Percentiles rank a stretch among this genome's conserved stretches.
phyloP scores from a whole-genome alignment of 2,888 invertebrate species.

The Ophonus ardosiacus region DNA sequence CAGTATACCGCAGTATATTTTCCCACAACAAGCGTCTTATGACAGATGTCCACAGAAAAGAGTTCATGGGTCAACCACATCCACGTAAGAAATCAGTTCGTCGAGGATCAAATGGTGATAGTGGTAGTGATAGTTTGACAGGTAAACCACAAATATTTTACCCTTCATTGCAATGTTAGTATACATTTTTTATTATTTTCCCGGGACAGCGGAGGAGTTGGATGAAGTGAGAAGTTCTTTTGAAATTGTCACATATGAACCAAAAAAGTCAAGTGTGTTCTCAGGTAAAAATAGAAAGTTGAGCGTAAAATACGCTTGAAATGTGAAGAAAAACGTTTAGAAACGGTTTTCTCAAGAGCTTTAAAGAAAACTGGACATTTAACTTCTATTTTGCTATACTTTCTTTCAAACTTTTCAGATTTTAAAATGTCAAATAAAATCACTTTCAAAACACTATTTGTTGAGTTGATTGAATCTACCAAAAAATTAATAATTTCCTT shows the following conservation, averaged over 20 bases:
- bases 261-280: background rate
- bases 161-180: background rate
- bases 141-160: background rate
- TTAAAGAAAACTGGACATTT: slow-evolving; percentile 39
- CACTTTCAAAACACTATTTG: background rate
- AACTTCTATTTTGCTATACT: slow-evolving; percentile 32
- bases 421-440: background rate
- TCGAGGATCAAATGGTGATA: no score
- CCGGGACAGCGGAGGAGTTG: background rate
- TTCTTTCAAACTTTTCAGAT: slow-evolving; percentile 14
- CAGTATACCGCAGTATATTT: background rate
- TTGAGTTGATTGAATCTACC: no score
- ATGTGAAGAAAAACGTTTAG: slow-evolving; percentile 19
- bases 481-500: no score
- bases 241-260: background rate
- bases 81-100: no score
- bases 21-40: background rate
- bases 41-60: background rate
- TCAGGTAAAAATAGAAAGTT: background rate
- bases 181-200: background rate
- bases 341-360: slow-evolving; percentile 16
- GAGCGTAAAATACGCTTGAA: slow-evolving; percentile 36
- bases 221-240: background rate
- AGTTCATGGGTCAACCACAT: no score
- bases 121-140: background rate